Evolutionary conservation across 2,888 invertebrate species (phyloP), one percentile per base, ranked within the genome.

Genomic region (Epicampocera succincta): DNA sequence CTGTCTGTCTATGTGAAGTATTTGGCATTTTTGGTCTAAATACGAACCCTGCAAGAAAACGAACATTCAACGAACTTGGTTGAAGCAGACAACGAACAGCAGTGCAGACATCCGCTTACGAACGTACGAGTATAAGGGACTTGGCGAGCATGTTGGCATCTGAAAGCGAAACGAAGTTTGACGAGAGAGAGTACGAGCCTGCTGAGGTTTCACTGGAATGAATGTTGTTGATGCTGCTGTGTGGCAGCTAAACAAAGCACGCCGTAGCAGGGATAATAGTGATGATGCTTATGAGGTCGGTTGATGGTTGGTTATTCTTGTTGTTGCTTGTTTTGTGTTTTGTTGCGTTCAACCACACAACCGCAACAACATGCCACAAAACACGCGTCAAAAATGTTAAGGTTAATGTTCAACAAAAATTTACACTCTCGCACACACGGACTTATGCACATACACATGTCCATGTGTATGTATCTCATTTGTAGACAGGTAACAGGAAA

Each of bases 301-400:
- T 38, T 69, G 58, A 33, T 54, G 50, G n/a, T 13, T 38, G 44
- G 21, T 42, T 65, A 44, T 58, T 74, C 71, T 61, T 68, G 58
- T 19, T 78, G 74, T 48, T 60, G 54, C 21, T 40, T 52, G 33
- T 73, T 38, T n/a, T 21, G 54, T 65, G 12, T 73, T 87, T 86
- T 74, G 88, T 74, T 87, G 87, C 71, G 88, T 87, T 85, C 85
- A 87, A 87, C 89, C 88, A 84, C 88, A 84, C 89, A 88, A 89
- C 89, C 89, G 72, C 89, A 89, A 87, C 87, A 87, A 89, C 89
- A 88, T 85, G 86, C 89, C 89, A 78, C 89, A 89, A 88, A 88
- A 88, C 89, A 88, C 86, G 89, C 88, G 86, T 87, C 88, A 86
- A 87, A 88, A 88, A 88, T 88, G 88, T 89, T 87, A 87, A 86